phyloP scores from a whole-genome alignment of 1,140 invertebrate species.

The Bombus superbus region DNA sequence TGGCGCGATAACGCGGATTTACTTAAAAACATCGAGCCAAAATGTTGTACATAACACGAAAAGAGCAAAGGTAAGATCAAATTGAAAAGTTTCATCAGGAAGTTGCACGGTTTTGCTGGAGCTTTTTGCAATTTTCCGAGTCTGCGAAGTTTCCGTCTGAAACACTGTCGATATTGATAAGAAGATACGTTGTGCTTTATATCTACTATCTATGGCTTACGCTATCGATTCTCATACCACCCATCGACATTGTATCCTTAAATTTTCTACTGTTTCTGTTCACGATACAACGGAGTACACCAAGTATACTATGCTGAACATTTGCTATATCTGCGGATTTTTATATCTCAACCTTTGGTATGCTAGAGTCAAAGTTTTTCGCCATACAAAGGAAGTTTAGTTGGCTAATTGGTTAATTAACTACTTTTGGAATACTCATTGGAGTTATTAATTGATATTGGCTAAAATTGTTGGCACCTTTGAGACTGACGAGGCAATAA shows the following conservation, averaged over 20 bases:
- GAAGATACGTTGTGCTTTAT: neutral
- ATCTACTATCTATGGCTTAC: neutral
- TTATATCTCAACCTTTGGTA: neutral
- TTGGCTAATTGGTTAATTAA: no score
- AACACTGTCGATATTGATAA: constrained; percentile 36
- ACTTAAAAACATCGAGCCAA: neutral
- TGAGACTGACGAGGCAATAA: neutral
- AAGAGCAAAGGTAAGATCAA: constrained; percentile 35
- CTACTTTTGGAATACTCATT: no score
- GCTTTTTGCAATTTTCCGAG: constrained; percentile 28
- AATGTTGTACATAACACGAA: neutral
- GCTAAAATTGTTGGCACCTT: neutral
- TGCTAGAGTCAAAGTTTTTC: neutral
- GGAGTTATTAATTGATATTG: neutral
- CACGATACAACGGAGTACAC: neutral
- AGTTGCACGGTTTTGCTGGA: neutral
- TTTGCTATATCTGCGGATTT: neutral
- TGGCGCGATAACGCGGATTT: neutral
- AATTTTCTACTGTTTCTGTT: neutral
- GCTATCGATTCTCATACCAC: neutral
- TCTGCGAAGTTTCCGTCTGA: constrained; percentile 41
- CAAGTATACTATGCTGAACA: neutral
- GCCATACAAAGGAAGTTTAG: no score
- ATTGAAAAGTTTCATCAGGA: constrained; percentile 41
- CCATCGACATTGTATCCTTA: neutral